Percentiles rank a stretch among this genome's conserved stretches.
Evolutionary conservation across 2,888 invertebrate species (phyloP).

Genomic region (Conomelus anceps): DNA sequence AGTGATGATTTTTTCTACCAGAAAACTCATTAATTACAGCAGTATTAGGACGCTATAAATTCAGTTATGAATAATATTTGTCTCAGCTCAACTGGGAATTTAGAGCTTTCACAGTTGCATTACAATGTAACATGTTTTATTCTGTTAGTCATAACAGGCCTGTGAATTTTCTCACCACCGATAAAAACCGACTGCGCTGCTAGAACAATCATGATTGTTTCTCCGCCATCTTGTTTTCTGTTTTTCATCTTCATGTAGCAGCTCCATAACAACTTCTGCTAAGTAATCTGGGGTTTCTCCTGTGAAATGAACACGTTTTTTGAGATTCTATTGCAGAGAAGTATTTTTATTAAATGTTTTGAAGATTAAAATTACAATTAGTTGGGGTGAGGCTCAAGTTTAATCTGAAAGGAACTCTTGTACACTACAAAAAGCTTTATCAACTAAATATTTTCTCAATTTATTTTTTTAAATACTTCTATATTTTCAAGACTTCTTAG

Average conservation of each 20-base stretch:
- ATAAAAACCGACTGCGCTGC: neutral
- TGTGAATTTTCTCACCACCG: neutral
- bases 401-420: too few relatives aligned
- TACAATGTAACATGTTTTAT: neutral
- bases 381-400: too few relatives aligned
- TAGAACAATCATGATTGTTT: neutral
- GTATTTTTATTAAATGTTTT: neutral
- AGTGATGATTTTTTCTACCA: neutral
- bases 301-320: neutral
- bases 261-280: neutral
- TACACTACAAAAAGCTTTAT: too few relatives aligned
- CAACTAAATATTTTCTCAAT: too few relatives aligned
- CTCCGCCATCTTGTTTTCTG: neutral
- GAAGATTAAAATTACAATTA: too few relatives aligned
- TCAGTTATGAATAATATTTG: neutral
- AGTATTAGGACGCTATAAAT: neutral
- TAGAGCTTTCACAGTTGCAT: neutral
- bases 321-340: too few relatives aligned
- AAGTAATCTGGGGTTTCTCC: neutral
- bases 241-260: neutral
- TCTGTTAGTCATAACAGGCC: neutral
- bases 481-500: too few relatives aligned
- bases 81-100: neutral
- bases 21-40: neutral
- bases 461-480: too few relatives aligned